phyloP scores from a whole-genome alignment of 1,140 invertebrate genomes.

The Aphaenogaster ashmeadi region DNA sequence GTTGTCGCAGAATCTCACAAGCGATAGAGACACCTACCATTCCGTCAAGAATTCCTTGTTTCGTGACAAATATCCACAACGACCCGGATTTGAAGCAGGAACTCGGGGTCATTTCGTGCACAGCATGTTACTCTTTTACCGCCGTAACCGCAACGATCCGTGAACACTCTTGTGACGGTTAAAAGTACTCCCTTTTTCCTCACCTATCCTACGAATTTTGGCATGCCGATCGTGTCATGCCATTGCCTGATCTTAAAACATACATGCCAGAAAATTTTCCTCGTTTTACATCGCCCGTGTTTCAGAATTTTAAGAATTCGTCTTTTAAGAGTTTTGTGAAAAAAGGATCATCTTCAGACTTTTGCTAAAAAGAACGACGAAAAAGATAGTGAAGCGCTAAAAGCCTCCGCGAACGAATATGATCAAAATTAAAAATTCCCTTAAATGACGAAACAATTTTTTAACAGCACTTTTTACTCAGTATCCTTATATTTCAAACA shows the following conservation, averaged over 20 bases:
- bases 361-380: constrained; percentile 21
- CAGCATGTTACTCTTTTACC: constrained; percentile 27
- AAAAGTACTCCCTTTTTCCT: background rate
- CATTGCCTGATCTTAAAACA: background rate
- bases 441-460: background rate
- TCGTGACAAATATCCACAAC: constrained; percentile 64
- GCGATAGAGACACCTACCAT: background rate
- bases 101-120: constrained; percentile 31
- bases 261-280: background rate
- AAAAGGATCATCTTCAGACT: background rate
- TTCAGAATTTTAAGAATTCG: constrained; percentile 53
- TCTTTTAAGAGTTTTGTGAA: background rate
- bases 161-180: constrained; percentile 22
- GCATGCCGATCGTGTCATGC: background rate
- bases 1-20: constrained; percentile 29
- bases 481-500: background rate
- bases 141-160: constrained; percentile 9
- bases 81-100: constrained; percentile 61
- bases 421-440: constrained; percentile 54
- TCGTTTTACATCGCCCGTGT: background rate
- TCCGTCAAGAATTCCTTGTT: constrained; percentile 60
- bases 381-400: constrained; percentile 6
- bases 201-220: background rate
- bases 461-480: background rate
- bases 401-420: background rate